A percentile compares a stretch with the other conserved stretches of the same genome.
Evolutionary conservation across 2,113 vertebrate species (phyloP).

Genomic region (Octodon degus): DNA sequence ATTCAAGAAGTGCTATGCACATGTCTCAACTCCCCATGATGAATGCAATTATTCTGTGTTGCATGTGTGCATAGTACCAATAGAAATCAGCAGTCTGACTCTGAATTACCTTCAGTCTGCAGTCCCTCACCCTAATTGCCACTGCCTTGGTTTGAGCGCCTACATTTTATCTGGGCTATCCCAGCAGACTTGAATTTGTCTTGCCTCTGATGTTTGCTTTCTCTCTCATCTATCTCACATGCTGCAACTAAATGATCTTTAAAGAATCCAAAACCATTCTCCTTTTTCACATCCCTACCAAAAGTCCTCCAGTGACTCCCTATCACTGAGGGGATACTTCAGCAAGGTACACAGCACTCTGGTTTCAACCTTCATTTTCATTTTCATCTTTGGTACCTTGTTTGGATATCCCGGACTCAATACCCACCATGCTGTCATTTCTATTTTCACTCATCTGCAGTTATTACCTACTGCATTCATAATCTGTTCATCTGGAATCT

Average conservation of each 20-base stretch:
- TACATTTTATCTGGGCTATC: not conserved
- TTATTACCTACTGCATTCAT: not conserved
- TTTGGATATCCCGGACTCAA: not conserved
- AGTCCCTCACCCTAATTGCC: not conserved
- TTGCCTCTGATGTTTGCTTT: conserved; percentile 14
- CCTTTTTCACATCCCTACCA: not conserved
- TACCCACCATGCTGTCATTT: not conserved
- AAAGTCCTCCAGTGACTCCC: not conserved
- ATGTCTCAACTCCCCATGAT: not conserved
- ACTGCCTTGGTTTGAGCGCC: not conserved
- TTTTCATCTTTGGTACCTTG: not conserved
- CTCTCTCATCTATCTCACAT: not conserved
- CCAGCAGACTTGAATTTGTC: not conserved
- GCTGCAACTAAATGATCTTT: not conserved
- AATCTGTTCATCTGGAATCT: not conserved
- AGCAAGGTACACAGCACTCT: not conserved
- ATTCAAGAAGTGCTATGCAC: not conserved
- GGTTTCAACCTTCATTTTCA: not conserved
- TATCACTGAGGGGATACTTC: not conserved
- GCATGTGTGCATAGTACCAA: not conserved
- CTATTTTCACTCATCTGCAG: not conserved
- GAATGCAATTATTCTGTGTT: not conserved
- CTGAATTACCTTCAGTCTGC: conserved; percentile 23
- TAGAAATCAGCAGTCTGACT: not conserved
- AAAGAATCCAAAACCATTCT: not conserved